Evolutionary conservation across 2,888 invertebrate species (phyloP).

Genomic region (Cotesia congregata): DNA sequence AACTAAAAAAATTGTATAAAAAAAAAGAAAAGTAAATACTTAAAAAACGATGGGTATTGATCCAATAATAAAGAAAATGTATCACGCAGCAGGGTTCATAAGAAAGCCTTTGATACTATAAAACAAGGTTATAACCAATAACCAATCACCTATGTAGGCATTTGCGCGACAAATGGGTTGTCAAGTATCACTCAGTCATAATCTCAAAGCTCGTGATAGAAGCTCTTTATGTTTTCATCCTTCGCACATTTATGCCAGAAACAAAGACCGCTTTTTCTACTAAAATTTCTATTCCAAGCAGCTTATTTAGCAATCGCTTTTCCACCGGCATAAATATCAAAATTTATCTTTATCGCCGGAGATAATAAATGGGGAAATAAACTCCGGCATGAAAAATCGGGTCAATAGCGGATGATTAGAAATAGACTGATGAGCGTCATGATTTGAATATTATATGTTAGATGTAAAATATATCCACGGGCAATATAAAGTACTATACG

Average conservation of each 20-base stretch:
- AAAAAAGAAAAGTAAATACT: too few relatives aligned
- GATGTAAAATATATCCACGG: conserved; percentile 27
- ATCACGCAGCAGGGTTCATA: too few relatives aligned
- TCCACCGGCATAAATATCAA: too few relatives aligned
- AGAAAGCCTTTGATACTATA: neutral
- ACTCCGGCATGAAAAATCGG: conserved; percentile 3
- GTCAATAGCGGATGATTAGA: conserved; percentile 24
- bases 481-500: conserved; percentile 40
- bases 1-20: too few relatives aligned
- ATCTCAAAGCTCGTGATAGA: conserved; percentile 21
- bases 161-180: neutral
- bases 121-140: neutral
- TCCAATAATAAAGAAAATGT: too few relatives aligned
- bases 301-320: neutral
- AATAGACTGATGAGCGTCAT: conserved; percentile 6
- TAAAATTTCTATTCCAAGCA: neutral
- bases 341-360: too few relatives aligned
- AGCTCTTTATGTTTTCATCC: neutral
- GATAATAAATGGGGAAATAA: too few relatives aligned
- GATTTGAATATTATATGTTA: neutral
- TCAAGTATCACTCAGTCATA: conserved; percentile 2
- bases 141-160: neutral
- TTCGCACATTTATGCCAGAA: neutral
- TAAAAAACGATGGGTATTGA: too few relatives aligned
- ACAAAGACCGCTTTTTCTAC: neutral